Conservation (phyloP, 2,888 invertebrate genomes). For the Stenolophus ochropezus region DNA sequence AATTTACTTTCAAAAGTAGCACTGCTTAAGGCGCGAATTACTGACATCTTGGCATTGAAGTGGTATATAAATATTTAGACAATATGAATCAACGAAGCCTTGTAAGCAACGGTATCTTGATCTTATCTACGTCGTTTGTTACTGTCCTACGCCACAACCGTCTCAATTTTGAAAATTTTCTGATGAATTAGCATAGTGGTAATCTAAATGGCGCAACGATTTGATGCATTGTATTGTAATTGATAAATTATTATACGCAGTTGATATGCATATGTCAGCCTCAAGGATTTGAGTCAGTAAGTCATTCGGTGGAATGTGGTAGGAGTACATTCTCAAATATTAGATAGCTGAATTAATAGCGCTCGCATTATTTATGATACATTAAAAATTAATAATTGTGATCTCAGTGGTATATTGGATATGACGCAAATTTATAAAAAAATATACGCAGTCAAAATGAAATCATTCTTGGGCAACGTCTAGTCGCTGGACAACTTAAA, state of each 20-base stretch:
- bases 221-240: constrained; percentile 44
- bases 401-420: constrained; percentile 22
- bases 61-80: constrained; percentile 30
- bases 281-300: constrained; percentile 24
- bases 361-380: not conserved
- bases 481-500: not conserved
- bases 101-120: constrained; percentile 14
- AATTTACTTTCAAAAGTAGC: constrained; percentile 3
- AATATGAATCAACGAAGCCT: constrained; percentile 18
- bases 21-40: not conserved
- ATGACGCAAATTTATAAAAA: constrained; percentile 27
- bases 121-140: constrained; percentile 25
- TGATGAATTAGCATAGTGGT: constrained; percentile 10
- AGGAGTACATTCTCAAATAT: constrained; percentile 17
- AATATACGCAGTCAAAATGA: constrained; percentile 19
- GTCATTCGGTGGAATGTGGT: not conserved
- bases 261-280: constrained; percentile 30
- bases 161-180: not conserved
- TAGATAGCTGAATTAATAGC: constrained; percentile 11
- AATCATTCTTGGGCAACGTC: not conserved
- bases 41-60: constrained; percentile 33
- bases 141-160: not conserved
- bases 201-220: not conserved
- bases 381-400: constrained; percentile 26
- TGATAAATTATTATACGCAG: constrained; percentile 16